phyloP scores from a whole-genome alignment of 2,113 vertebrate genomes.

The Ascaphus truei region DNA sequence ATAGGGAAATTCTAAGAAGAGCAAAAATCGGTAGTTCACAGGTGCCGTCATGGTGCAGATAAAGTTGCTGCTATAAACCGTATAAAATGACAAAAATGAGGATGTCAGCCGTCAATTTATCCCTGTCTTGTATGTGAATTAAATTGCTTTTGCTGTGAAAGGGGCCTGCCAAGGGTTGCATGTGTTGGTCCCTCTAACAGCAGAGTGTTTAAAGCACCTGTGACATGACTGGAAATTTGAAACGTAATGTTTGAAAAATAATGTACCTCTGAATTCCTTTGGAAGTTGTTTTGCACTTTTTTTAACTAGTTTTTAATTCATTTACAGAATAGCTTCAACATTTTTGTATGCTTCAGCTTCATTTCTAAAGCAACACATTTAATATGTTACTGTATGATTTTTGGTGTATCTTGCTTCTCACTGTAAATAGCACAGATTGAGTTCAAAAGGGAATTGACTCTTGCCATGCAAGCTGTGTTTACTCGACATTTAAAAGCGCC shows the following conservation, averaged over 20 bases:
- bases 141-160: constrained; percentile 24
- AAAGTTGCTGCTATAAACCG: constrained; percentile 43
- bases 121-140: constrained; percentile 17
- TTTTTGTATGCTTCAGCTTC: constrained; percentile 64
- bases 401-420: constrained; percentile 44
- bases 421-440: constrained; percentile 3
- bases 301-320: constrained; percentile 63
- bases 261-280: constrained; percentile 58
- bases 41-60: constrained; percentile 21
- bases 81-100: background rate
- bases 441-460: constrained; percentile 12
- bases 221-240: constrained; percentile 9
- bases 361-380: constrained; percentile 51
- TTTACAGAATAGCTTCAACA: constrained; percentile 41
- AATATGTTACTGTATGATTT: constrained; percentile 51
- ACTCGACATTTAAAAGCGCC: background rate
- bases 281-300: constrained; percentile 65
- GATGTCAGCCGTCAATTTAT: background rate
- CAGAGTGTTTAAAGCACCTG: background rate
- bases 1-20: constrained; percentile 94
- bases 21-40: constrained; percentile 81
- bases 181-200: background rate
- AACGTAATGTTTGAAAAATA: constrained; percentile 39
- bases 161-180: background rate
- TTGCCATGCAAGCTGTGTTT: constrained; percentile 16